Evolutionary conservation across 2,113 vertebrate genomes (phyloP).

Genomic region (Tapirus terrestris): DNA sequence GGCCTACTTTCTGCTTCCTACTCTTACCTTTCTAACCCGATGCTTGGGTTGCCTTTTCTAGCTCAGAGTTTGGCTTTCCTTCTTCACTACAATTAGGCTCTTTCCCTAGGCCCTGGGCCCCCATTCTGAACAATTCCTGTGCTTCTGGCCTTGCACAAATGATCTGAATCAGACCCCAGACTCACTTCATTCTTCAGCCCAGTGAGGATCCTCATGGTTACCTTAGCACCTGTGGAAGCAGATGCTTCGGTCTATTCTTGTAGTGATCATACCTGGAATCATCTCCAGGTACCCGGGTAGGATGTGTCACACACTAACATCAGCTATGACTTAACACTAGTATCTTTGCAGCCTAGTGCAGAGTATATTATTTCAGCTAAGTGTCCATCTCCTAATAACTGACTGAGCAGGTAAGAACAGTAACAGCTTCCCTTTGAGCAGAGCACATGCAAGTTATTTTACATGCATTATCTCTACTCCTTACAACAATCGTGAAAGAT

Average conservation of each 20-base stretch:
- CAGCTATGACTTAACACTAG: neutral
- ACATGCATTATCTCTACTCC: neutral
- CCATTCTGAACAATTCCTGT: neutral
- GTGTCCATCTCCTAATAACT: neutral
- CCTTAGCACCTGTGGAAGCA: neutral
- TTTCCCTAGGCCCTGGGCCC: neutral
- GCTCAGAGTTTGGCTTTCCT: neutral
- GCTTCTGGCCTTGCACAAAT: neutral
- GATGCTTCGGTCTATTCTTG: neutral
- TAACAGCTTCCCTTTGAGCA: neutral
- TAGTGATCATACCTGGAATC: neutral
- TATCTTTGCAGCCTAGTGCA: neutral
- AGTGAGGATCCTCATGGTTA: neutral
- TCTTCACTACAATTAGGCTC: neutral
- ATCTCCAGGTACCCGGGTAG: neutral
- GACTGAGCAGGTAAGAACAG: neutral
- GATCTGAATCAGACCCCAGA: neutral
- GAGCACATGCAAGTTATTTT: neutral
- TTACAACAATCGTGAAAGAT: neutral
- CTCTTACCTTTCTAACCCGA: neutral
- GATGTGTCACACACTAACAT: neutral
- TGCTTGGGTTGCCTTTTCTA: neutral
- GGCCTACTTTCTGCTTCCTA: neutral
- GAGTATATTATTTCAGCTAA: neutral
- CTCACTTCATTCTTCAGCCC: neutral